Evolutionary conservation across 2,888 invertebrate genomes (phyloP).

Genomic region (Argynnis bischoffii): DNA sequence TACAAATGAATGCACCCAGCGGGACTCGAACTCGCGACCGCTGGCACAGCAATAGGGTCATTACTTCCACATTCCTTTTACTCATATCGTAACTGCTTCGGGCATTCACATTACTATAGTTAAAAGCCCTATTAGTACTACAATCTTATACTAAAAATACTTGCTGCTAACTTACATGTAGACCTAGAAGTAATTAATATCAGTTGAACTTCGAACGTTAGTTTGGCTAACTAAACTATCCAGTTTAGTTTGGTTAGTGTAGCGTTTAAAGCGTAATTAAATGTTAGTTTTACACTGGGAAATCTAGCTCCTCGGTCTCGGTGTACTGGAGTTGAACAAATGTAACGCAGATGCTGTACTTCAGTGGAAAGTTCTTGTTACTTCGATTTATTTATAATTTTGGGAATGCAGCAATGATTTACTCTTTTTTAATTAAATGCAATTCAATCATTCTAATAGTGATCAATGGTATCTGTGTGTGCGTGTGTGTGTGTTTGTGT

Average conservation of each 20-base stretch:
- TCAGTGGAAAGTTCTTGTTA: background rate
- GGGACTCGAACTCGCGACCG: no score
- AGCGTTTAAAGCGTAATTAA: conserved; percentile 30
- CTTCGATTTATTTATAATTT: background rate
- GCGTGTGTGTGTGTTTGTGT: no score
- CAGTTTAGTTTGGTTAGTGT: conserved; percentile 28
- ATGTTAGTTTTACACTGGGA: conserved; percentile 27
- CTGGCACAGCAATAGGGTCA: no score
- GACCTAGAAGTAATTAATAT: background rate
- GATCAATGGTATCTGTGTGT: no score
- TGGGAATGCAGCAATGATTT: background rate
- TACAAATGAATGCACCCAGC: no score
- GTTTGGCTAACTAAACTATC: conserved; percentile 28
- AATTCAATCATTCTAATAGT: no score
- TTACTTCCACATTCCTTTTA: no score
- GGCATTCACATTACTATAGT: background rate
- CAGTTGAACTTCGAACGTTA: conserved; percentile 28
- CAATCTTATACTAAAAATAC: background rate
- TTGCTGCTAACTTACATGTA: conserved; percentile 6
- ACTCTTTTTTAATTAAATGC: no score
- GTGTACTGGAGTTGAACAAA: background rate
- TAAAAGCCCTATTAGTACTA: background rate
- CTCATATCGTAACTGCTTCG: no score
- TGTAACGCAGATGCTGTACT: conserved; percentile 1
- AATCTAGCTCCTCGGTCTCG: conserved; percentile 1